phyloP scores from a whole-genome alignment of 2,888 invertebrate species.

The Trissonchulus sp. region DNA sequence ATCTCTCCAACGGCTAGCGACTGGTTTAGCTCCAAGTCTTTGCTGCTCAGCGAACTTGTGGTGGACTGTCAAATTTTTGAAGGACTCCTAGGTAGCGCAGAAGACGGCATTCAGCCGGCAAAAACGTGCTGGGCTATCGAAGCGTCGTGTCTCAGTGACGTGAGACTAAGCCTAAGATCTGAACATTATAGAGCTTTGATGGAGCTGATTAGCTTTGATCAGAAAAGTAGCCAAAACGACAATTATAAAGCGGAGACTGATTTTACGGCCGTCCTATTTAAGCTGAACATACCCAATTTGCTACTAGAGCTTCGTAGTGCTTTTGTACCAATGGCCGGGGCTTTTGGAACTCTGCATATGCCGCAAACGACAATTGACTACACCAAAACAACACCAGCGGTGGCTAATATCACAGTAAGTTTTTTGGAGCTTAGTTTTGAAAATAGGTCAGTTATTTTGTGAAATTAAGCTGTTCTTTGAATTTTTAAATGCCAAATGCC shows the following conservation, averaged over 20 bases:
- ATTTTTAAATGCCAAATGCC: no score
- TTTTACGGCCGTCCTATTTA: not conserved
- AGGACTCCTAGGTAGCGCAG: not conserved
- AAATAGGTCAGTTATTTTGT: no score
- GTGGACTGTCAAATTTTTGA: not conserved
- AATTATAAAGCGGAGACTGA: not conserved
- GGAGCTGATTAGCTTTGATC: not conserved
- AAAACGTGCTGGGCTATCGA: not conserved
- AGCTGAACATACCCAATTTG: not conserved
- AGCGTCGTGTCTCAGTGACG: not conserved
- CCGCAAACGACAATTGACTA: not conserved
- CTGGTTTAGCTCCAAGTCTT: not conserved
- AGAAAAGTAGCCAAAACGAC: not conserved
- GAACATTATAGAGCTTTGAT: not conserved
- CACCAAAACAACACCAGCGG: no score
- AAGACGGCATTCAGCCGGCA: not conserved
- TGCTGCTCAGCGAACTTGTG: not conserved
- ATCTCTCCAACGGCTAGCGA: not conserved
- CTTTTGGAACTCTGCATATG: not conserved
- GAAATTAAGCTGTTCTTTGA: no score
- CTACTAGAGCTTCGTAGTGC: slow-evolving; percentile 21
- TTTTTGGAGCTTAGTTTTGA: no score
- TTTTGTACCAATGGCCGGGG: not conserved
- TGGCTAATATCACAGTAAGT: no score
- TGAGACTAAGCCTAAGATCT: not conserved